Conservation (phyloP, 2,797 vertebrate genomes). For the Chelmon rostratus region DNA sequence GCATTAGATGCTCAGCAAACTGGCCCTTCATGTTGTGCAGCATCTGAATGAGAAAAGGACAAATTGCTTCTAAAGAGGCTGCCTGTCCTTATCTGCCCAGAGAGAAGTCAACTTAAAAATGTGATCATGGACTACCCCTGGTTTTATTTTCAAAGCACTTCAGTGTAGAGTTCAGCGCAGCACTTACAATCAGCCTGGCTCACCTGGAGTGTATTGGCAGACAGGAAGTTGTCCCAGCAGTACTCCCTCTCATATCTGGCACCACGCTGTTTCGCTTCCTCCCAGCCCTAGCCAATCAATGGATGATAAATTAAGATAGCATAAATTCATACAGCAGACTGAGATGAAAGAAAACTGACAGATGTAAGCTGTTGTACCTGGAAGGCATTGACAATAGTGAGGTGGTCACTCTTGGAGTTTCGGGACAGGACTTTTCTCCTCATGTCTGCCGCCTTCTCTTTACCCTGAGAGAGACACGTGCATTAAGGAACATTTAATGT, state of each 20-base stretch:
- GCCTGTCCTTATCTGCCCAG: neutral
- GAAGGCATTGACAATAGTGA: conserved; percentile 95
- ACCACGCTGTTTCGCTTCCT: conserved; percentile 90
- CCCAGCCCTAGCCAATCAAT: conserved; percentile 90
- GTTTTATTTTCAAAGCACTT: conserved; percentile 15
- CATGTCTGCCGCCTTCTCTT: conserved; percentile 96
- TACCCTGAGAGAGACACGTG: conserved; percentile 87
- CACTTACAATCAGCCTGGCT: conserved; percentile 24
- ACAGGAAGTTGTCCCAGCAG: conserved; percentile 98
- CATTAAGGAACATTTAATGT: neutral
- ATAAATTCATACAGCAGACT: conserved; percentile 1
- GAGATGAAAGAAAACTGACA: neutral
- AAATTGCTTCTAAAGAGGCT: neutral
- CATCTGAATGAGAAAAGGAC: conserved; percentile 87
- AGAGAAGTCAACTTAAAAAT: conserved; percentile 2
- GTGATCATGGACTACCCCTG: neutral
- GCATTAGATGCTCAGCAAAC: conserved; percentile 95
- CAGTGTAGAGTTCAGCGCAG: neutral
- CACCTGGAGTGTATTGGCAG: conserved; percentile 96
- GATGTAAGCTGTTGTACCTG: conserved; percentile 80
- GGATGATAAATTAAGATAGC: conserved; percentile 12
- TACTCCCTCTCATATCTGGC: conserved; percentile 92
- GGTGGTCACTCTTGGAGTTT: conserved; percentile 95
- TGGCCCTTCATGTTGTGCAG: conserved; percentile 98
- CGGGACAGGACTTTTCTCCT: conserved; percentile 92